Percentiles rank a stretch among this genome's conserved stretches.
phyloP scores from a whole-genome alignment of 2,113 vertebrate genomes.

The Antechinus stuartii region DNA sequence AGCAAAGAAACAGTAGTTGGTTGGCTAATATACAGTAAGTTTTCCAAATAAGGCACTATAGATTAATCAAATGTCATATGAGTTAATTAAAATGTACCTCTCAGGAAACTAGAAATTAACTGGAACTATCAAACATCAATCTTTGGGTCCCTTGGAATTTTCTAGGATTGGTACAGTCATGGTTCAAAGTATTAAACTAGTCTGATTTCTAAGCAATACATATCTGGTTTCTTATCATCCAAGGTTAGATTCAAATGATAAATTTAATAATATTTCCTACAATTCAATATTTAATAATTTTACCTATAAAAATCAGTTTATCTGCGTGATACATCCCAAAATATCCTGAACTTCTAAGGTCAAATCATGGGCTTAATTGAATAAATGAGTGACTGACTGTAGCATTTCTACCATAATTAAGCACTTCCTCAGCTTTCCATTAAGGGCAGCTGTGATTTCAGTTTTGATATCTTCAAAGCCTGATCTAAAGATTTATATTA shows the following conservation, averaged over 20 bases:
- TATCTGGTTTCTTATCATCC: not conserved
- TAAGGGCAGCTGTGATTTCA: not conserved
- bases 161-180: not conserved
- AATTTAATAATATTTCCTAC: not conserved
- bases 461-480: not conserved
- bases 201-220: not conserved
- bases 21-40: not conserved
- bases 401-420: not conserved
- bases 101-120: not conserved
- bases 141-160: not conserved
- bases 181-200: not conserved
- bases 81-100: not conserved
- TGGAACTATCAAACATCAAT: not conserved
- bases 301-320: not conserved
- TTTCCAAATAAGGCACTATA: not conserved
- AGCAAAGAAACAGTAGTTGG: not conserved
- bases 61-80: not conserved
- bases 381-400: not conserved
- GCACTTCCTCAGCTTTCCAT: not conserved
- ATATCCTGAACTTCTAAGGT: not conserved
- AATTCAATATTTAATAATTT: not conserved
- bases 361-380: accelerated
- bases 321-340: not conserved
- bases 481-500: not conserved
- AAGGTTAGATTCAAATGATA: not conserved